These are phyloP conservation scores for Oikopleura albicans DNA, from an alignment of 23 tunicate species.

Conservation along the genomic window DNA sequence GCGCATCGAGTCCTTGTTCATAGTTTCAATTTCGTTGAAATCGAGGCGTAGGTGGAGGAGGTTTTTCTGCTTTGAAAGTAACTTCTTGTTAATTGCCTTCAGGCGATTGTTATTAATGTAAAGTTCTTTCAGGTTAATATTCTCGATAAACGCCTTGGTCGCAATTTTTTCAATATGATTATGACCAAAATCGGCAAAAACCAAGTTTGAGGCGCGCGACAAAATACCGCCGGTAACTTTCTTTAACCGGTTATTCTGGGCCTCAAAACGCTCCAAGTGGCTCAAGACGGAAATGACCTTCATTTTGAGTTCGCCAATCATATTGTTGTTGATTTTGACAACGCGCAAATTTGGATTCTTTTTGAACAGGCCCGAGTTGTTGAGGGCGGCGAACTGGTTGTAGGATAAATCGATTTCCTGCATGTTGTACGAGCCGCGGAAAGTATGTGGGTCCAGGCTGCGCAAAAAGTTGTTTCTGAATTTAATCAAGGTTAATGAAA, in stretches of 20 bases:
- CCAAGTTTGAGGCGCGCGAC: not conserved
- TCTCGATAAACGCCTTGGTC: not conserved
- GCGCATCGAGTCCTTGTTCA: not conserved
- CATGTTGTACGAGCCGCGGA: not conserved
- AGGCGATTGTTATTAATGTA: not conserved
- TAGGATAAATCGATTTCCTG: not conserved
- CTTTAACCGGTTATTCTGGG: not conserved
- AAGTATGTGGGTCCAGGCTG: not conserved
- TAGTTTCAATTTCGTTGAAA: not conserved
- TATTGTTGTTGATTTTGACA: not conserved
- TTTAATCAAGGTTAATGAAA: too few relatives aligned
- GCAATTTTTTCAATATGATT: not conserved
- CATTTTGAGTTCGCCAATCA: not conserved
- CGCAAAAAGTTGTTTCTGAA: not conserved
- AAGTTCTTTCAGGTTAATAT: not conserved
- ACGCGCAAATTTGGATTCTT: not conserved
- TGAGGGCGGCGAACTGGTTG: not conserved
- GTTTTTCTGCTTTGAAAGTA: not conserved
- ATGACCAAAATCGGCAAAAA: not conserved
- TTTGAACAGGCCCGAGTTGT: conserved; percentile 4
- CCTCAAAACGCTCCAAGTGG: not conserved
- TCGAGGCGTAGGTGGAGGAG: not conserved
- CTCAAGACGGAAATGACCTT: not conserved
- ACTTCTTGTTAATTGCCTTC: not conserved
- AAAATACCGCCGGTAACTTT: not conserved